These are phyloP conservation scores for Hemibagrus wyckioides DNA, from an alignment of 2,113 vertebrate genomes.

Conservation along the genomic window DNA sequence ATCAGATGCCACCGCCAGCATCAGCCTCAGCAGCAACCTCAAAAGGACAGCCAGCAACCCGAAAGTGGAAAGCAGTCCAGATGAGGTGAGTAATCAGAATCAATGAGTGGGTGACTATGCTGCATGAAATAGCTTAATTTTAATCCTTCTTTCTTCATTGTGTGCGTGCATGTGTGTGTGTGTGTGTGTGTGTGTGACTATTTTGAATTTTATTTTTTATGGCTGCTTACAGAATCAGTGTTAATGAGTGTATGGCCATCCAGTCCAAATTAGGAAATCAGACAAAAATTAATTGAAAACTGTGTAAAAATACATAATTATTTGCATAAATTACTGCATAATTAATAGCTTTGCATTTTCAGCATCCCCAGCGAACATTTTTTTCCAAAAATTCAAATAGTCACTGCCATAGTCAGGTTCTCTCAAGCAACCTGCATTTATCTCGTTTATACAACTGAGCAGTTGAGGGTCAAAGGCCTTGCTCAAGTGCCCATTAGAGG, in stretches of 20 bases:
- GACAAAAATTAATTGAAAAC: neutral
- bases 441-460: no score
- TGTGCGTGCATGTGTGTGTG: neutral
- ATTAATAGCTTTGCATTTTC: neutral
- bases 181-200: neutral
- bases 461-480: no score
- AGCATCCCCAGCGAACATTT: no score
- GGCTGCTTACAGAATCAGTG: neutral
- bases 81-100: constrained; percentile 76
- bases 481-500: no score
- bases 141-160: neutral
- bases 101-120: neutral
- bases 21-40: constrained; percentile 92
- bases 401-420: neutral
- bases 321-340: neutral
- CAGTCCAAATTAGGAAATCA: neutral
- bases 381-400: neutral
- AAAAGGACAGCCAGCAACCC: constrained; percentile 96
- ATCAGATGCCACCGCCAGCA: constrained; percentile 88
- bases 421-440: no score
- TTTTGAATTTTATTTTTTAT: neutral
- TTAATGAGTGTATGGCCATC: neutral
- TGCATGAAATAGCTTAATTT: neutral
- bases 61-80: constrained; percentile 89
- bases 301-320: neutral